Evolutionary conservation across 2,113 vertebrate species (phyloP), one percentile per base, ranked within the genome.

Genomic region (Ictidomys tridecemlineatus): DNA sequence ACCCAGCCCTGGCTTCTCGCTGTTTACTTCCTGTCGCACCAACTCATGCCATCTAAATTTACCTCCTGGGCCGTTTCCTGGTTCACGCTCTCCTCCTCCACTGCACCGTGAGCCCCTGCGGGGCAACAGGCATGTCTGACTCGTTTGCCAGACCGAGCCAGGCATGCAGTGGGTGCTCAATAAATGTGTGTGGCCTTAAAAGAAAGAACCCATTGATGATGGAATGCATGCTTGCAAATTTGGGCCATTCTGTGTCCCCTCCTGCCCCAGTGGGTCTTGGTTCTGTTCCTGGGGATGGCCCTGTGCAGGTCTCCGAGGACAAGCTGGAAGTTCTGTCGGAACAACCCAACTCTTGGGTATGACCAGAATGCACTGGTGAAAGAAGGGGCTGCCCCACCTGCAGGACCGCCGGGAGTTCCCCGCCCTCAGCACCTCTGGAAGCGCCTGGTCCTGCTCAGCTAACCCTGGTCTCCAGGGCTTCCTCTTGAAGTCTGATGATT

Each of bases 171-270:
- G 22, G 77, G 65, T 0, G 1, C 39, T 83, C 39, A 30, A 3
- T 39, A 51, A 37, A 12, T 53, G 45, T 7, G 10, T 4, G 4
- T 9, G 22, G 51, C 77, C 37, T 13, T 65, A n/a, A 79, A 28
- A 34, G 2, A 53, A n/a, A 16, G 3, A 39, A 12, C 12, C 37
- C 0, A 0, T 1, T 2, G 34, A n/a, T 6, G 9, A 22, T 45
- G 51, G 63, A 42, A 67, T 24, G 39, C 4, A 32, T 37, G 26
- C 5, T 12, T 37, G 70, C 63, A 8, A 16, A 39, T n/a, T 56
- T 18, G 32, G 1, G 28, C 5, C 0, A 12, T 5, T 20, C 51
- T 39, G 10, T 39, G 65, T 16, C 58, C 56, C 58, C 82, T 37
- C 8, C 24, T 7, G 53, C 70, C 51, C 70, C 0, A 0, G 8